Conservation (phyloP, 2,888 invertebrate genomes). For the Phanerotoma sp. region DNA sequence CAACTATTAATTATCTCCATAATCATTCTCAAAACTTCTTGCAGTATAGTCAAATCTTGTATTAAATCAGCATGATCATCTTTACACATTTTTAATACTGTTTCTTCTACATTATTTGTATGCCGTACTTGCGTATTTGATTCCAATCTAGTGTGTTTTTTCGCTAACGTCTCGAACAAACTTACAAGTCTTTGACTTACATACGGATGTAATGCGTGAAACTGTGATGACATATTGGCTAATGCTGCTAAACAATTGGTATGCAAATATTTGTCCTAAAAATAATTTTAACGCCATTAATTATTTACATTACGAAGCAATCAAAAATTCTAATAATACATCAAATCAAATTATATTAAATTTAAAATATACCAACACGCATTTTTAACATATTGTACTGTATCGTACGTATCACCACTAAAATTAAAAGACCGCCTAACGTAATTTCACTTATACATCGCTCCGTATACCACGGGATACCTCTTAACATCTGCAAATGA, state of each 20-base stretch:
- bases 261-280: constrained; percentile 91
- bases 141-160: constrained; percentile 74
- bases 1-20: constrained; percentile 97
- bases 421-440: constrained; percentile 87
- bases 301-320: background rate
- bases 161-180: constrained; percentile 86
- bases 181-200: constrained; percentile 94
- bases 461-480: constrained; percentile 92
- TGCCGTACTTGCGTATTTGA: constrained; percentile 51
- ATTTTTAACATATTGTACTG: constrained; percentile 97
- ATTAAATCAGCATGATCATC: constrained; percentile 53
- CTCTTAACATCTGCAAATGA: constrained; percentile 74
- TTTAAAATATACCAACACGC: constrained; percentile 61
- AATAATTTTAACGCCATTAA: constrained; percentile 11
- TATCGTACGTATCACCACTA: constrained; percentile 94
- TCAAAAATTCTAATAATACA: background rate
- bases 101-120: constrained; percentile 32
- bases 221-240: constrained; percentile 97
- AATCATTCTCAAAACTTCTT: constrained; percentile 95
- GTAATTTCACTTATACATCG: constrained; percentile 88
- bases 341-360: background rate
- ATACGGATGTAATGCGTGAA: constrained; percentile 90
- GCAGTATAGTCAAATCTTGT: constrained; percentile 88
- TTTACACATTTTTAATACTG: constrained; percentile 42
- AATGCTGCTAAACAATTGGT: constrained; percentile 98